Base-by-base conservation (phyloP, 2,888 invertebrate species). In the Anaspis maculata region DNA sequence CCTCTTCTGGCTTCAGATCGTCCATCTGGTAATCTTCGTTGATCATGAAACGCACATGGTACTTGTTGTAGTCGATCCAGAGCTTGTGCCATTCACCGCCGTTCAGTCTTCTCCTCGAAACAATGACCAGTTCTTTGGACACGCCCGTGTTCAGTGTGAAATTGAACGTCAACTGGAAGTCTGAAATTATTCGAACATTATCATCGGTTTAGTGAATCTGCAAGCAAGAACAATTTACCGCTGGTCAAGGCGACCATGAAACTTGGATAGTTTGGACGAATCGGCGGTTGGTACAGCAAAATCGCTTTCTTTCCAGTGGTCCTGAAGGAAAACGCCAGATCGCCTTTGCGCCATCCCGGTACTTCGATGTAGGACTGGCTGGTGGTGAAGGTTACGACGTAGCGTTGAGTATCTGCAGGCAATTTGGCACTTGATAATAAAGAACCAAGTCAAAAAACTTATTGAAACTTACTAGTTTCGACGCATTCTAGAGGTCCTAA, bases 51-150 rank as follows among this genome's bases (percentile, higher is more conserved):
- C 91, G 70, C 19, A 92, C 89, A 61, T 92, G 92, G 63, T 91
- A 87, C 59, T 86, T 83, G 66, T 92, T 91, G 61, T 91, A 90
- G 68, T 94, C 92, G 41, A 95, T 88, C 86, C 89, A 88, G 44
- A 94, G 82, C 67, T 91, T 89, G 63, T 95, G 94, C 95, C 94
- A 95, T 61, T 91, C 89, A 1, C 92, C 94, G 30, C 86, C 85
- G 59, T 91, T 92, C 27, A 95, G 70, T 57, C 83, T 80, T 26
- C 83, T 71, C 45, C 80, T 77, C 14, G 44, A 89, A 54, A 82
- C 81, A 41, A 94, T 85, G 25, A 84, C 86, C 37, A 89, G 68
- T 57, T 84, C 85, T 45, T 85, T 77, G 27, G 83, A 82, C 4
- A 80, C 80, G 0, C 85, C 88, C 21, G 85, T 89, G 66, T 85